These are phyloP conservation scores for Prionchulus punctatus DNA, from an alignment of 2,888 invertebrate species.

Conservation along the genomic window DNA sequence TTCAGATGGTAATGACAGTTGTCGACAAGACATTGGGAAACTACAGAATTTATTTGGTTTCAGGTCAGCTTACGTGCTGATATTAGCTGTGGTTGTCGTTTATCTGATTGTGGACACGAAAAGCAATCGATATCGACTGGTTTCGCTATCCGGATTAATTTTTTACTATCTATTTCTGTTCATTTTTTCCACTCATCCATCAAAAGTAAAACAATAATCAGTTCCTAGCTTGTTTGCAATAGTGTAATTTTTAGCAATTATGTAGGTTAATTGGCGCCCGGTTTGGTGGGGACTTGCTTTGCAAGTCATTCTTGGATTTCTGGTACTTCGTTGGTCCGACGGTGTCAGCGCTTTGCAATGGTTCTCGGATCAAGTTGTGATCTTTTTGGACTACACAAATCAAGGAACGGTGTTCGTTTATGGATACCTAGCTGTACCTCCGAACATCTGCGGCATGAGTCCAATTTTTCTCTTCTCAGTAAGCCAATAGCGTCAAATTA, in stretches of 20 bases:
- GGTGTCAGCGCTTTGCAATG: constrained; percentile 56
- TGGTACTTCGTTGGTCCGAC: constrained; percentile 66
- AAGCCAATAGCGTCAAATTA: too few species aligned
- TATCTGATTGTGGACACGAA: constrained; percentile 51
- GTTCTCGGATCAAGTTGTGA: constrained; percentile 50
- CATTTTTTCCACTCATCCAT: constrained; percentile 46
- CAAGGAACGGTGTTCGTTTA: constrained; percentile 70
- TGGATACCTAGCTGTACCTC: constrained; percentile 35
- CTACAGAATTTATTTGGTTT: too few species aligned
- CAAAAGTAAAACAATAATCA: constrained; percentile 41
- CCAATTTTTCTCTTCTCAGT: constrained; percentile 70
- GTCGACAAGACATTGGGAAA: too few species aligned
- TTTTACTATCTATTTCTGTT: constrained; percentile 49
- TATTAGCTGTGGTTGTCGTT: constrained; percentile 36
- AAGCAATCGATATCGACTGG: constrained; percentile 45
- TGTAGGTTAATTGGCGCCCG: constrained; percentile 50
- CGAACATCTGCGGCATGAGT: constrained; percentile 26
- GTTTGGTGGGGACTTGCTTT: constrained; percentile 60
- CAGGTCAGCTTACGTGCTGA: not conserved
- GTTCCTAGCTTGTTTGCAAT: too few species aligned
- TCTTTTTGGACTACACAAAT: constrained; percentile 60
- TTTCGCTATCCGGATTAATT: constrained; percentile 51
- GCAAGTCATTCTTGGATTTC: constrained; percentile 65
- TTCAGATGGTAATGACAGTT: too few species aligned
- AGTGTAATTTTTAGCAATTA: too few species aligned